These are phyloP conservation scores for Siniperca knerii DNA, from an alignment of 2,113 vertebrate species.

Conservation along the genomic window DNA sequence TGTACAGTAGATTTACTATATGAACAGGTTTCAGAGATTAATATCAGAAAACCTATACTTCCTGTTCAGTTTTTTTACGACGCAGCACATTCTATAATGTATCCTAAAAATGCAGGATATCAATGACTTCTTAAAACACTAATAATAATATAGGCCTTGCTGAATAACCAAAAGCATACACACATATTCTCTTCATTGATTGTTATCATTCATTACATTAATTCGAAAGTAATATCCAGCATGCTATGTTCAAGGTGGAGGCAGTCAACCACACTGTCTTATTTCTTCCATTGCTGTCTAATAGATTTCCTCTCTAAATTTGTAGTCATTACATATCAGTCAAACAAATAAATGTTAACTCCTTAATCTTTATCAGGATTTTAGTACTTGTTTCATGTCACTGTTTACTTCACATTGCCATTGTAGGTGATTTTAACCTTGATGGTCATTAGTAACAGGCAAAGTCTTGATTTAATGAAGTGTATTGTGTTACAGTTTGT, in stretches of 20 bases:
- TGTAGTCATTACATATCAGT: neutral
- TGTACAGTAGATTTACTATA: neutral
- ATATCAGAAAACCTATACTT: neutral
- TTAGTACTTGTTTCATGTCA: neutral
- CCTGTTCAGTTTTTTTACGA: neutral
- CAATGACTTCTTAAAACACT: neutral
- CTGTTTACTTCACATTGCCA: neutral
- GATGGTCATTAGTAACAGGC: neutral
- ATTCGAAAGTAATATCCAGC: neutral
- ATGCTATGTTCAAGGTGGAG: neutral
- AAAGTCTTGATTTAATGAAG: neutral
- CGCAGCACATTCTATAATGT: neutral
- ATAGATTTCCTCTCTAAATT: neutral
- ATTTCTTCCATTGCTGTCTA: neutral
- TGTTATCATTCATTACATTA: neutral
- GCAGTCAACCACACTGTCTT: neutral
- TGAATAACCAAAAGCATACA: neutral
- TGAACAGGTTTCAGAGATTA: neutral
- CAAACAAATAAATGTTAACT: neutral
- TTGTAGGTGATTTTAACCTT: neutral
- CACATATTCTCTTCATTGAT: neutral
- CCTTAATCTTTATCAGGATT: neutral
- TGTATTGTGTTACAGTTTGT: neutral
- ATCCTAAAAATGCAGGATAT: neutral
- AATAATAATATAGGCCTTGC: neutral